Evolutionary conservation across 2,797 vertebrate genomes (phyloP).

Genomic region (Balearica regulorum): DNA sequence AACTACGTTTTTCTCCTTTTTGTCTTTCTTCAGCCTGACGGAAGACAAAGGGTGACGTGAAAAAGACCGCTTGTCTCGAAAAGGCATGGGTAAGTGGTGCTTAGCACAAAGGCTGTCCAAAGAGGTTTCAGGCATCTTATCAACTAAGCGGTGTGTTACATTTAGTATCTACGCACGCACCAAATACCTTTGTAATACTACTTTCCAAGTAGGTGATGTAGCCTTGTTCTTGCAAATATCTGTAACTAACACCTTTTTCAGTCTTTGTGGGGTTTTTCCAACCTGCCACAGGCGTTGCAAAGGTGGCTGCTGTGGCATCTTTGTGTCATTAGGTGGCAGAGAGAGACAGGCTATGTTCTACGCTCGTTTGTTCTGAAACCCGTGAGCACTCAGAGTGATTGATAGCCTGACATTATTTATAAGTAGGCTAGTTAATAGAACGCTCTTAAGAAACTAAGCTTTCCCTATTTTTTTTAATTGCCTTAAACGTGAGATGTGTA

Average conservation of each 20-base stretch:
- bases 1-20: rapidly evolving
- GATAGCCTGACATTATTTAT: conserved; percentile 32
- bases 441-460: rapidly evolving
- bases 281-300: conserved; percentile 60
- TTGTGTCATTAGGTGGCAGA: conserved; percentile 69
- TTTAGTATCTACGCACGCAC: rapidly evolving
- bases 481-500: rapidly evolving
- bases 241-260: rapidly evolving
- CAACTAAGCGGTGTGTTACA: rapidly evolving
- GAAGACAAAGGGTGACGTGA: not conserved
- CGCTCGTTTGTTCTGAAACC: conserved; percentile 28
- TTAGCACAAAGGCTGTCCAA: rapidly evolving
- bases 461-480: not conserved
- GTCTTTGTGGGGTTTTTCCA: rapidly evolving
- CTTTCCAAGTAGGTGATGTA: rapidly evolving
- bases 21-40: not conserved
- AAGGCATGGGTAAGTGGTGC: not conserved
- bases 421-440: rapidly evolving
- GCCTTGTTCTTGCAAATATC: rapidly evolving
- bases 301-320: conserved; percentile 56
- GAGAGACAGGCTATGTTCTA: conserved; percentile 62
- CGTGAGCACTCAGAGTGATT: conserved; percentile 64
- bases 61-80: rapidly evolving
- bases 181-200: rapidly evolving
- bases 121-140: rapidly evolving